Evolutionary conservation across 2,888 invertebrate genomes (phyloP).

Genomic region (Gari tellinella): DNA sequence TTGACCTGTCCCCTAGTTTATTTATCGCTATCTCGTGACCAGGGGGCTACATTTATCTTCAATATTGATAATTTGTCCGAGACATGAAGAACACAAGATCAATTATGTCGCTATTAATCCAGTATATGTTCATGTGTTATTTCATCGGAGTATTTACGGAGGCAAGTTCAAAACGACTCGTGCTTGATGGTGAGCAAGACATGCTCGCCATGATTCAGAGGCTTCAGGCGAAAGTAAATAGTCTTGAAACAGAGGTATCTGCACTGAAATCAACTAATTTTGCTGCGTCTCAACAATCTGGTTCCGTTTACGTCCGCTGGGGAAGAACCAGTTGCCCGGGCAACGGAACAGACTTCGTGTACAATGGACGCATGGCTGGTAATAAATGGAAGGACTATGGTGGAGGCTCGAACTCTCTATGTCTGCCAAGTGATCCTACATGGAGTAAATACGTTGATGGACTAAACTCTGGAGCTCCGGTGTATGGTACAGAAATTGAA

Average conservation of each 20-base stretch:
- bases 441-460: constrained; percentile 14
- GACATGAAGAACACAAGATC: no score
- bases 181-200: constrained; percentile 4
- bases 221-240: neutral
- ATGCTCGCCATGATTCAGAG: neutral
- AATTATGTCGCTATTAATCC: no score
- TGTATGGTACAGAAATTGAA: constrained; percentile 22
- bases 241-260: no score
- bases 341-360: constrained; percentile 17
- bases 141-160: no score
- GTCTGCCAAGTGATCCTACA: constrained; percentile 20
- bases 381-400: constrained; percentile 24
- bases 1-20: no score
- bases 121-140: no score
- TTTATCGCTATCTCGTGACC: no score
- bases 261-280: neutral
- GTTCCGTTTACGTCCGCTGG: constrained; percentile 17
- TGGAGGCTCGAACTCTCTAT: constrained; percentile 19
- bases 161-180: neutral
- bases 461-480: neutral
- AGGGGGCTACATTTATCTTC: no score
- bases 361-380: constrained; percentile 19
- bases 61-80: no score
- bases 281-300: neutral
- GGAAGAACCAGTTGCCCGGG: constrained; percentile 18